Evolutionary conservation across 2,888 invertebrate species (phyloP).

Genomic region (Tenthredo livida): DNA sequence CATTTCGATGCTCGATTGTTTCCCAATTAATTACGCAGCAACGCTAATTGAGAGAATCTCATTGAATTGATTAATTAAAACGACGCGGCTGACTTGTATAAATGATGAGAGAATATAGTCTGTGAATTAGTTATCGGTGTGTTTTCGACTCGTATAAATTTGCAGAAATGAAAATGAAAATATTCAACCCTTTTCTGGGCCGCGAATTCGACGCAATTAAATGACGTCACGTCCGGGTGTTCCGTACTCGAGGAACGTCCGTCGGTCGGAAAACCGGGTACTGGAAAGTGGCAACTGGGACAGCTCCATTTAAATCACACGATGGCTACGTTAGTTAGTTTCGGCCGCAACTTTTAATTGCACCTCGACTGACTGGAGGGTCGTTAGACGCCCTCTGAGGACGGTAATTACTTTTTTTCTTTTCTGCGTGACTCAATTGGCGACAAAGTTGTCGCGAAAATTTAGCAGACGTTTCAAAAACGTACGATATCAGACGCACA

Average conservation of each 20-base stretch:
- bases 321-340: conserved; percentile 73
- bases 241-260: conserved; percentile 47
- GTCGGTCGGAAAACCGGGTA: conserved; percentile 24
- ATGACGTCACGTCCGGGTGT: conserved; percentile 70
- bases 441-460: conserved; percentile 25
- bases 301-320: conserved; percentile 74
- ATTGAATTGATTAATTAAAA: conserved; percentile 22
- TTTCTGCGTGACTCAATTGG: conserved; percentile 61
- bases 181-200: conserved; percentile 5
- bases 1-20: conserved; percentile 33
- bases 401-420: conserved; percentile 61
- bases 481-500: background rate
- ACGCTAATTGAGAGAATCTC: conserved; percentile 33
- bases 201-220: conserved; percentile 70
- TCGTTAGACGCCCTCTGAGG: conserved; percentile 70
- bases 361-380: conserved; percentile 72
- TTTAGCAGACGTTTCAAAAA: conserved; percentile 6
- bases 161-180: background rate
- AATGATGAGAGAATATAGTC: background rate
- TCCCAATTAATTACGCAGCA: conserved; percentile 41
- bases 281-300: conserved; percentile 53
- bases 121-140: background rate
- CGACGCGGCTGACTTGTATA: background rate
- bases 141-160: background rate
- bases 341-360: conserved; percentile 76